Evolutionary conservation across 2,797 vertebrate species (phyloP).

Genomic region (Muscicapa striata): DNA sequence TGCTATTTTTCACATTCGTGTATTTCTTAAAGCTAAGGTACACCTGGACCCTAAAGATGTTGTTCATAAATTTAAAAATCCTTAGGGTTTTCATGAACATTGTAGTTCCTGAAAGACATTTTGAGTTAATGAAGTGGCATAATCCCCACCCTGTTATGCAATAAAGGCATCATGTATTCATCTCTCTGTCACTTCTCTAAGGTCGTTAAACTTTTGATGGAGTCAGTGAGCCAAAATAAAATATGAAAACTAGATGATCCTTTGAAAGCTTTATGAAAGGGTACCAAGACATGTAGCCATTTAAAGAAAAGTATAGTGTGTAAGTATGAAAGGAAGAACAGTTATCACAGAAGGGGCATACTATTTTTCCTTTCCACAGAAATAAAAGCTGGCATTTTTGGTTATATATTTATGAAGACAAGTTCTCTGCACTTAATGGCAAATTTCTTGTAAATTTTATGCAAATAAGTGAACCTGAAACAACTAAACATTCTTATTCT

Average conservation of each 20-base stretch:
- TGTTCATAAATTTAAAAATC: neutral
- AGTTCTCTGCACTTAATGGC: neutral
- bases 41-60: neutral
- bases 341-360: neutral
- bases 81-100: neutral
- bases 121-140: neutral
- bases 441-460: neutral
- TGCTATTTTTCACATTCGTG: neutral
- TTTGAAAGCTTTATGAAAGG: slow-evolving; percentile 11
- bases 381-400: neutral
- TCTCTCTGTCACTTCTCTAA: slow-evolving; percentile 19
- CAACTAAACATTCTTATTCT: neutral
- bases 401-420: neutral
- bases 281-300: neutral
- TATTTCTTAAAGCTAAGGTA: neutral
- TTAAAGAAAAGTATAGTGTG: neutral
- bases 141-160: neutral
- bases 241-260: neutral
- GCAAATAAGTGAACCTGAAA: neutral
- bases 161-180: neutral
- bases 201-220: neutral
- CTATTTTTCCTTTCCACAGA: neutral
- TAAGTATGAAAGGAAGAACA: neutral
- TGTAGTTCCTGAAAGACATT: neutral
- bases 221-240: slow-evolving; percentile 24